Percentiles rank a stretch among this genome's conserved stretches.
These are phyloP conservation scores for Ornithoptera priamus DNA, from an alignment of 2,888 invertebrate species.

Conservation along the genomic window DNA sequence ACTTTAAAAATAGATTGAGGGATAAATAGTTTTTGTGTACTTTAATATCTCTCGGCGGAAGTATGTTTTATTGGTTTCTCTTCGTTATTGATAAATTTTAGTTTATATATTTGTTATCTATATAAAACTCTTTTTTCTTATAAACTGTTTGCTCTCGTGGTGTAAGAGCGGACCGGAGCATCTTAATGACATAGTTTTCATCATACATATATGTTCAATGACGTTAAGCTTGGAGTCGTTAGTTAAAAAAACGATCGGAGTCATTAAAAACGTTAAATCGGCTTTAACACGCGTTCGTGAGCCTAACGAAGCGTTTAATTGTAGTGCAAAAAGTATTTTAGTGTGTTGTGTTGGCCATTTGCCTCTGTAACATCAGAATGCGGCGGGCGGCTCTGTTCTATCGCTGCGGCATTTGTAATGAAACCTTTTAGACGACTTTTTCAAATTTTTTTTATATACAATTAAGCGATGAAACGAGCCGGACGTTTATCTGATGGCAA, in stretches of 20 bases:
- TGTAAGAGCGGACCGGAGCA: too few relatives aligned
- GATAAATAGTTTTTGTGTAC: too few relatives aligned
- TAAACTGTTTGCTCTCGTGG: too few relatives aligned
- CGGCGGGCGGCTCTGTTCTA: constrained; percentile 1
- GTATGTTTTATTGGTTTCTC: too few relatives aligned
- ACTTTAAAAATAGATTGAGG: too few relatives aligned
- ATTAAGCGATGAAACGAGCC: too few relatives aligned
- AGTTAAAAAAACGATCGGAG: constrained; percentile 19
- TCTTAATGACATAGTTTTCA: not conserved
- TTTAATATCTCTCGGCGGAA: too few relatives aligned
- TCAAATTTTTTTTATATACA: not conserved
- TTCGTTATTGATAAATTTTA: too few relatives aligned
- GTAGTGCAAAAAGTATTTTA: constrained; percentile 30
- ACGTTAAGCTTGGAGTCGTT: not conserved
- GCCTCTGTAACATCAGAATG: constrained; percentile 24
- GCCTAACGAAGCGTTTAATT: constrained; percentile 30
- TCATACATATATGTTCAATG: not conserved
- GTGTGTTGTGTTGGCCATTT: constrained; percentile 23
- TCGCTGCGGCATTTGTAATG: constrained; percentile 7
- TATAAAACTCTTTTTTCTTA: too few relatives aligned
- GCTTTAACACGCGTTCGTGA: constrained; percentile 22
- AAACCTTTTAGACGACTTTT: constrained; percentile 8
- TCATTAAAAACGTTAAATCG: constrained; percentile 27
- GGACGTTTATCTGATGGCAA: too few relatives aligned
- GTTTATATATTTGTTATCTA: too few relatives aligned